A percentile compares a stretch with the other conserved stretches of the same genome.
These are phyloP conservation scores for Helicorthomorpha holstii DNA, from an alignment of 1,140 invertebrate species.

Conservation along the genomic window DNA sequence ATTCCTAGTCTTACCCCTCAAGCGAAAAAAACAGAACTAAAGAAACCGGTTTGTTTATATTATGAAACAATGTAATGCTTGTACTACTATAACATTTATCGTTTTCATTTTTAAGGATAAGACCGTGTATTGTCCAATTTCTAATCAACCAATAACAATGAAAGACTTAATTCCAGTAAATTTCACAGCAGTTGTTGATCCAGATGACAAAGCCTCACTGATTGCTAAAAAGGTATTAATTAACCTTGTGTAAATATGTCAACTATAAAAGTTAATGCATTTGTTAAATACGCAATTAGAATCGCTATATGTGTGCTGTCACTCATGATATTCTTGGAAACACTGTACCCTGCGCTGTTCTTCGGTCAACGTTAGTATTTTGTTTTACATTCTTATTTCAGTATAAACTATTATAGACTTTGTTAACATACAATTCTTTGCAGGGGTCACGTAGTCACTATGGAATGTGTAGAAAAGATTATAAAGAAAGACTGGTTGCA, in stretches of 20 bases:
- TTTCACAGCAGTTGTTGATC: slow-evolving; percentile 77
- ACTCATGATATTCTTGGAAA: slow-evolving; percentile 92
- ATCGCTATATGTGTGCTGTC: slow-evolving; percentile 92
- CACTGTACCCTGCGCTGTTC: slow-evolving; percentile 78
- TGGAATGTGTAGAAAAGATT: slow-evolving; percentile 91
- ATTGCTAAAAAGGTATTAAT: slow-evolving; percentile 25
- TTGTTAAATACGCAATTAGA: no score
- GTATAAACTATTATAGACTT: neutral
- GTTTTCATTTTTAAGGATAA: slow-evolving; percentile 38
- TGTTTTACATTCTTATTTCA: neutral
- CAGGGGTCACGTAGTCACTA: slow-evolving; percentile 86
- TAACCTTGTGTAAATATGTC: neutral
- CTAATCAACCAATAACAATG: slow-evolving; percentile 65
- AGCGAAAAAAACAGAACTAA: slow-evolving; percentile 45
- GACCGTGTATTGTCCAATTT: slow-evolving; percentile 86
- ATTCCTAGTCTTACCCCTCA: slow-evolving; percentile 84
- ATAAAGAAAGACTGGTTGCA: slow-evolving; percentile 96
- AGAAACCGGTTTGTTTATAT: slow-evolving; percentile 52
- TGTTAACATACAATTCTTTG: slow-evolving; percentile 15
- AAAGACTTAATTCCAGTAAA: slow-evolving; percentile 90
- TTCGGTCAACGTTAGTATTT: slow-evolving; percentile 64
- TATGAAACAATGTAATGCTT: slow-evolving; percentile 1
- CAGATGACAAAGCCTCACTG: slow-evolving; percentile 39
- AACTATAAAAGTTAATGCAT: no score
- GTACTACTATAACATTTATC: slow-evolving; percentile 1